These are phyloP conservation scores for Listronotus oregonensis DNA, from an alignment of 1,140 invertebrate genomes.

Conservation along the genomic window DNA sequence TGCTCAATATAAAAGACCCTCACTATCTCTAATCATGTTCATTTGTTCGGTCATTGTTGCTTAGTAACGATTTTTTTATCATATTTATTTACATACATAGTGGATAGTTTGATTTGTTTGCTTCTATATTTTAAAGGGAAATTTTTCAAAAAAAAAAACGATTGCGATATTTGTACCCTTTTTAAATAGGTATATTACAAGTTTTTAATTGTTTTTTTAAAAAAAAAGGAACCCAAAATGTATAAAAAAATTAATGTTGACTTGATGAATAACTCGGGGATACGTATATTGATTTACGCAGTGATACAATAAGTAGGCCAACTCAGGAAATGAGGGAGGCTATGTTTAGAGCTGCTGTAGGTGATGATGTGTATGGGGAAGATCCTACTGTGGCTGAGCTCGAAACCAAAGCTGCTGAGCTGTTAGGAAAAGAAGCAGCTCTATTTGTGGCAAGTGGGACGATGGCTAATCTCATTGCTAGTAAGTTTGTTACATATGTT, in stretches of 20 bases:
- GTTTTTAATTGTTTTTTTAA: conserved; percentile 4
- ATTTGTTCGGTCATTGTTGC: not conserved
- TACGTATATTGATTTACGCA: conserved; percentile 57
- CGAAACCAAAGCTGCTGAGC: conserved; percentile 72
- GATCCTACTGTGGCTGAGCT: conserved; percentile 89
- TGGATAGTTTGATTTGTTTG: not conserved
- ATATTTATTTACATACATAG: not conserved
- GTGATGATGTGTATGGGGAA: conserved; percentile 92
- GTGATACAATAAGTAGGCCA: conserved; percentile 67
- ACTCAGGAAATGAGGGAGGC: conserved; percentile 81
- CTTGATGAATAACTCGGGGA: conserved; percentile 32
- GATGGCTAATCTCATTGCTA: conserved; percentile 91
- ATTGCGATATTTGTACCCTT: too few relatives aligned
- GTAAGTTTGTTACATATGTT: conserved; percentile 62
- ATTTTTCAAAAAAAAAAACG: too few relatives aligned
- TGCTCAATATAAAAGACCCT: conserved; percentile 15
- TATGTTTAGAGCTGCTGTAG: conserved; percentile 84
- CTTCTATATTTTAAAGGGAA: too few relatives aligned
- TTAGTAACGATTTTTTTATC: not conserved
- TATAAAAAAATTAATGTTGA: conserved; percentile 47
- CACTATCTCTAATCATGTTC: not conserved
- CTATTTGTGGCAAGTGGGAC: conserved; percentile 91
- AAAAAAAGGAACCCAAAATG: conserved; percentile 31
- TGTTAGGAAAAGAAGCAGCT: conserved; percentile 88
- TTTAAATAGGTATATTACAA: not conserved